Evolutionary conservation across 2,113 vertebrate species (phyloP).

Genomic region (Brachyhypopomus occidentalis): DNA sequence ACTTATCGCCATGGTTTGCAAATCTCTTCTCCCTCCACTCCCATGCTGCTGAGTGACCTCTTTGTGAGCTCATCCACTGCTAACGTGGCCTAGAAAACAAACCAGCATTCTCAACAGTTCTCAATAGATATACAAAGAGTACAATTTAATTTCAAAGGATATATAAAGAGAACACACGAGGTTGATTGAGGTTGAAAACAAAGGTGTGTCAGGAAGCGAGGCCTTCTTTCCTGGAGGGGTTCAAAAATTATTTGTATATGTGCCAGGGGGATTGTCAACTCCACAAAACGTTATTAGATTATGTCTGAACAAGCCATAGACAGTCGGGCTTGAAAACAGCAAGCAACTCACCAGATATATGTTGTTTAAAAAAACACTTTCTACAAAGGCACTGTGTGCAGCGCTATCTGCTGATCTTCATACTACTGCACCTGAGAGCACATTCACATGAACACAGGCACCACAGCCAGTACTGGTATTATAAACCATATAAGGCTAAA

Average conservation of each 20-base stretch:
- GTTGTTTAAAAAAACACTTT: not conserved
- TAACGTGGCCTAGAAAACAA: slow-evolving; percentile 1
- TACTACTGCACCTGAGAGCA: not conserved
- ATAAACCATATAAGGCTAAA: not conserved
- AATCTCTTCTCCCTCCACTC: not conserved
- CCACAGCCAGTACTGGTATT: not conserved
- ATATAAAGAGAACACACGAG: not conserved
- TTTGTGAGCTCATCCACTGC: not conserved
- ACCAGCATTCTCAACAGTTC: slow-evolving; percentile 24
- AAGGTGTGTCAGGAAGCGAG: not conserved
- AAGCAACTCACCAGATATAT: not conserved
- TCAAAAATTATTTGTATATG: too few species aligned
- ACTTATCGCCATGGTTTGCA: not conserved
- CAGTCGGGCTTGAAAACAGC: not conserved
- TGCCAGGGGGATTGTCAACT: too few species aligned
- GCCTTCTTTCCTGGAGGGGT: not conserved
- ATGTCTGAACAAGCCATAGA: too few species aligned
- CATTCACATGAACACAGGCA: not conserved
- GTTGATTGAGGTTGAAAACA: too few species aligned
- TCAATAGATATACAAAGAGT: not conserved
- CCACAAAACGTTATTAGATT: too few species aligned
- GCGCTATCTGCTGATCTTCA: not conserved
- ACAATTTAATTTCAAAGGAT: not conserved
- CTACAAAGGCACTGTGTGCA: slow-evolving; percentile 26
- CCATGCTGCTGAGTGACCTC: slow-evolving; percentile 12